These are phyloP conservation scores for Euschistus heros DNA, from an alignment of 1,140 invertebrate genomes.

Conservation along the genomic window DNA sequence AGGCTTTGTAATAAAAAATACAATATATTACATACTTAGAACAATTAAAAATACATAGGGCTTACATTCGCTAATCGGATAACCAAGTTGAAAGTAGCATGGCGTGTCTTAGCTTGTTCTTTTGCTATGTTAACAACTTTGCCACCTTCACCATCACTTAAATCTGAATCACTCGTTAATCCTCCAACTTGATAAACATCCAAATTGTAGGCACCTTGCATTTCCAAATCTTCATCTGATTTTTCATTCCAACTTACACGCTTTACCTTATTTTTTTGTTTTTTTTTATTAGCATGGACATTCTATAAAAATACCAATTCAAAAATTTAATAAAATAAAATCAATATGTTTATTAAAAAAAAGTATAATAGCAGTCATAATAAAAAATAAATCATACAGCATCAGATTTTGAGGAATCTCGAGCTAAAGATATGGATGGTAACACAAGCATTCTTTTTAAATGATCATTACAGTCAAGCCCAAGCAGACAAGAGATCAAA, in stretches of 20 bases:
- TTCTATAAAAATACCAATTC: not conserved
- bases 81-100: conserved; percentile 22
- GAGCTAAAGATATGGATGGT: not conserved
- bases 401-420: not conserved
- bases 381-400: not conserved
- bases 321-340: not conserved
- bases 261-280: conserved; percentile 13
- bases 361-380: not conserved
- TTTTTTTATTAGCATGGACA: conserved; percentile 7
- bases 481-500: not conserved
- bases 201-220: no score
- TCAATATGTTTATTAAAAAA: not conserved
- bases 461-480: not conserved
- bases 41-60: no score
- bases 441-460: not conserved
- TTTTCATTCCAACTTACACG: conserved; percentile 15
- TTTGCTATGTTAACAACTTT: not conserved
- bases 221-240: not conserved
- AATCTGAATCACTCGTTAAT: conserved; percentile 24
- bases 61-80: conserved; percentile 22
- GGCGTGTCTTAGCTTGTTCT: conserved; percentile 22
- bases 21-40: no score
- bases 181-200: not conserved
- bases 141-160: conserved; percentile 22
- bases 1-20: no score